Percentiles rank a stretch among this genome's conserved stretches.
These are phyloP conservation scores for Brachyhypopomus occidentalis DNA, from an alignment of 2,113 vertebrate genomes.

Conservation along the genomic window DNA sequence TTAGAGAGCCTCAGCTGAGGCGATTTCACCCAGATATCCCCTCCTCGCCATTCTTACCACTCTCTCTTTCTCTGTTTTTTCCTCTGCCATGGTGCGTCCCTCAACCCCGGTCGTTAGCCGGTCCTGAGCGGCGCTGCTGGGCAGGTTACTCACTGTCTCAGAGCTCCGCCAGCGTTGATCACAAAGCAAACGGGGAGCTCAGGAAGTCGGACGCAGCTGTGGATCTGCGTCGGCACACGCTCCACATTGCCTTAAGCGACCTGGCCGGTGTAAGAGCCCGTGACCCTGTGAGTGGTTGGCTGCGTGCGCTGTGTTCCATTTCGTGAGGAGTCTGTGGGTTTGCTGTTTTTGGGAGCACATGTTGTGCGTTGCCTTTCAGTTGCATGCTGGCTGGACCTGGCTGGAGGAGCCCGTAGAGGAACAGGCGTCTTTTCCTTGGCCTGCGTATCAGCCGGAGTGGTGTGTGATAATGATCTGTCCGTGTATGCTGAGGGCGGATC, in stretches of 20 bases:
- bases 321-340: constrained; percentile 34
- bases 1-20: constrained; percentile 49
- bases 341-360: constrained; percentile 52
- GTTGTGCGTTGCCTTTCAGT: constrained; percentile 44
- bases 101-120: constrained; percentile 3
- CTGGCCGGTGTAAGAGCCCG: constrained; percentile 40
- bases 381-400: constrained; percentile 42
- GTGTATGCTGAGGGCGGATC: constrained; percentile 16
- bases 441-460: constrained; percentile 41
- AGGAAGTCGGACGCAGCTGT: not conserved
- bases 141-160: not conserved
- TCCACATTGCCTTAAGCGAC: constrained; percentile 45
- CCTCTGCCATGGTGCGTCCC: not conserved
- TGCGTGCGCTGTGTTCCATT: constrained; percentile 29
- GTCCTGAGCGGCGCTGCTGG: not conserved
- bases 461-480: constrained; percentile 48
- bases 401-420: constrained; percentile 38
- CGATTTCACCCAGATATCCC: constrained; percentile 48
- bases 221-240: constrained; percentile 23
- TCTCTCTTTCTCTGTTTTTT: not conserved
- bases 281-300: constrained; percentile 48
- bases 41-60: not conserved
- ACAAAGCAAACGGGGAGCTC: constrained; percentile 15
- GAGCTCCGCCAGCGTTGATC: constrained; percentile 12
- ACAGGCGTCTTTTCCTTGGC: constrained; percentile 47